These are phyloP conservation scores for Stegastes partitus DNA, from an alignment of 2,113 vertebrate species.

Conservation along the genomic window DNA sequence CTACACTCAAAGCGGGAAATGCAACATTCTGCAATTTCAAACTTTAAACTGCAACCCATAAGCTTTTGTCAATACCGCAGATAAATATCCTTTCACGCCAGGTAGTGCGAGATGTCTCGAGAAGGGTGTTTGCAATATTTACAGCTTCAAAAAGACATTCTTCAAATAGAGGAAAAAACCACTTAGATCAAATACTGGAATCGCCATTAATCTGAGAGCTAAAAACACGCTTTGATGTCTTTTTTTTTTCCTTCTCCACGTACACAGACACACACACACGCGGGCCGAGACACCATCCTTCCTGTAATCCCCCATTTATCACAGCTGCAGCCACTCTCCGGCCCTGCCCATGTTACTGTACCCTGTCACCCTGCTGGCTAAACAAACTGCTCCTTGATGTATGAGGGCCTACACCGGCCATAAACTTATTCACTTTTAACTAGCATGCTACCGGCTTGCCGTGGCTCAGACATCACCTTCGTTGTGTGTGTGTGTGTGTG, in stretches of 20 bases:
- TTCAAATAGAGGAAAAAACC: conserved; percentile 48
- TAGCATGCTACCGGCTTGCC: conserved; percentile 81
- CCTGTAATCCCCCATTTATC: conserved; percentile 84
- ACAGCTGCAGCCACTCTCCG: conserved; percentile 74
- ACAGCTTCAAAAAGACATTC: conserved; percentile 76
- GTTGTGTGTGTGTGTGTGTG: conserved; percentile 55
- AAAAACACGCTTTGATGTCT: conserved; percentile 76
- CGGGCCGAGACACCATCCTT: conserved; percentile 53
- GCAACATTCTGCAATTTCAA: conserved; percentile 22
- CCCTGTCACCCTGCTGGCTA: conserved; percentile 87
- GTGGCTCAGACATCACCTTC: conserved; percentile 70
- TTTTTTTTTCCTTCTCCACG: conserved; percentile 21
- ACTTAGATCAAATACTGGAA: conserved; percentile 68
- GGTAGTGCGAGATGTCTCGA: conserved; percentile 23
- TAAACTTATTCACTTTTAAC: conserved; percentile 93
- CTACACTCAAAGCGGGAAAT: background rate
- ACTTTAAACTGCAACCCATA: conserved; percentile 22
- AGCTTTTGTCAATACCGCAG: conserved; percentile 52
- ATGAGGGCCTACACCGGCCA: conserved; percentile 88
- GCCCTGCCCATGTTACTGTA: conserved; percentile 85
- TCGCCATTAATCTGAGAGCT: conserved; percentile 73
- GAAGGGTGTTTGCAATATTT: conserved; percentile 58
- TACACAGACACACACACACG: conserved; percentile 41
- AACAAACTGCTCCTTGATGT: conserved; percentile 93
- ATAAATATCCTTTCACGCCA: conserved; percentile 44